Evolutionary conservation across 2,113 vertebrate genomes (phyloP), one percentile per base, ranked within the genome.

Genomic region (Melanocharis versteri): DNA sequence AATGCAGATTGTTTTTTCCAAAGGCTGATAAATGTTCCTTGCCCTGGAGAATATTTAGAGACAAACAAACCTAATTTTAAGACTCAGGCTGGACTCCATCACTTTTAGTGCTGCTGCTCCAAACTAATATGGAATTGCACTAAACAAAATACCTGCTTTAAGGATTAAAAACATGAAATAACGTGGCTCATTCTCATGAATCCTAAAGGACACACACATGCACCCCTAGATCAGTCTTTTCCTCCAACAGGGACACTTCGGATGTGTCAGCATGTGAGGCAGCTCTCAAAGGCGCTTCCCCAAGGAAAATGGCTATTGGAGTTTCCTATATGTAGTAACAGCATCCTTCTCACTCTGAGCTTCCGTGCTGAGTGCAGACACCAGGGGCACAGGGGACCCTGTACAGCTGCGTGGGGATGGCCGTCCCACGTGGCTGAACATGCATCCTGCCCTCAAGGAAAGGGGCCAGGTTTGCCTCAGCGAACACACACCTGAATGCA

Each of bases 401-500:
- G 7, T 45, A 5, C 76, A 83, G 76, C 86, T 85, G 70, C 4
- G 0, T 1, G 5, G 40, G 3, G 2, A 50, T 31, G 0, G 0
- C 47, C 6, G 2, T 62, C 89, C 69, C 81, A 58, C 16, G 0
- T 39, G 45, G 79, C 90, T 77, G 70, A 93, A 80, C 6, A 4
- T 0, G 2, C 50, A 33, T 2, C 0, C 80, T 95, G 89, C 95
- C 94, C 86, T 66, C 21, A 1, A 95, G 95, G 83, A 87, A 90
- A 42, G 56, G 56, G 64, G 75, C 57, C 20, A 1, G n/a, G 42
- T 66, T 83, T 62, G 13, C 65, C 54, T 86, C 48, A 73, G 83
- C 47, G 70, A 84, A 28, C 22, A 15, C 68, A 83, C 96, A 97
- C 94, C 91, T 97, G 94, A 93, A 81, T 27, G 77, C 90, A 82